These are phyloP conservation scores for Solenodon paradoxus DNA, from an alignment of 2,113 vertebrate genomes.

Conservation along the genomic window DNA sequence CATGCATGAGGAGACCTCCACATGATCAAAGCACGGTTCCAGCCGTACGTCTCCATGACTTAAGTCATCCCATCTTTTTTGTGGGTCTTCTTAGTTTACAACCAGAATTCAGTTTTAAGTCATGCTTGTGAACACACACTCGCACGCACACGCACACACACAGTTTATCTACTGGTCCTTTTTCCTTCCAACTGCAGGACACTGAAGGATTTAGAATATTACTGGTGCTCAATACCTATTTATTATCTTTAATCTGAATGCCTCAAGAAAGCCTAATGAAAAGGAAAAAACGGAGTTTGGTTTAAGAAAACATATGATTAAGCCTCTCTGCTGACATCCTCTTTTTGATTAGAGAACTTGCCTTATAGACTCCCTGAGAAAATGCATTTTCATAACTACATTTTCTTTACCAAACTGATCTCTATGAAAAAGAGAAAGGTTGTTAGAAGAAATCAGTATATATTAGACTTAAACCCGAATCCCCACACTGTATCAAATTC, in stretches of 20 bases:
- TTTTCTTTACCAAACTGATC: background rate
- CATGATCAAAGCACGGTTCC: background rate
- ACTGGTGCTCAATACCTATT: slow-evolving; percentile 16
- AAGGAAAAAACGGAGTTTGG: slow-evolving; percentile 14
- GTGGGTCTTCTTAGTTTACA: background rate
- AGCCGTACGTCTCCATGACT: background rate
- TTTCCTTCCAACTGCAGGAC: background rate
- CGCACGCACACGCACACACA: accelerated
- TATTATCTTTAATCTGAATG: slow-evolving; percentile 47
- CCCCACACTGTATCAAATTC: background rate
- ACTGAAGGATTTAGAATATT: background rate
- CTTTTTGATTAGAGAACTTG: slow-evolving; percentile 39
- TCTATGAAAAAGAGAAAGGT: background rate
- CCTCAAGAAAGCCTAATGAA: slow-evolving; percentile 38
- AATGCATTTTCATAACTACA: background rate
- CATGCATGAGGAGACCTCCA: background rate
- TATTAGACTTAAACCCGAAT: slow-evolving; percentile 30
- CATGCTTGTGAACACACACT: no score
- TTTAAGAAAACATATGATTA: slow-evolving; percentile 39
- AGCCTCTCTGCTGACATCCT: background rate
- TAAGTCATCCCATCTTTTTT: background rate
- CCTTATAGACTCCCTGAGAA: slow-evolving; percentile 7
- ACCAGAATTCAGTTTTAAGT: background rate
- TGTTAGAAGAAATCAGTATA: slow-evolving; percentile 18
- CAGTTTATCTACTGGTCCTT: background rate